Base-by-base conservation (phyloP, 2,888 invertebrate genomes). In the Dendrolimus houi region DNA sequence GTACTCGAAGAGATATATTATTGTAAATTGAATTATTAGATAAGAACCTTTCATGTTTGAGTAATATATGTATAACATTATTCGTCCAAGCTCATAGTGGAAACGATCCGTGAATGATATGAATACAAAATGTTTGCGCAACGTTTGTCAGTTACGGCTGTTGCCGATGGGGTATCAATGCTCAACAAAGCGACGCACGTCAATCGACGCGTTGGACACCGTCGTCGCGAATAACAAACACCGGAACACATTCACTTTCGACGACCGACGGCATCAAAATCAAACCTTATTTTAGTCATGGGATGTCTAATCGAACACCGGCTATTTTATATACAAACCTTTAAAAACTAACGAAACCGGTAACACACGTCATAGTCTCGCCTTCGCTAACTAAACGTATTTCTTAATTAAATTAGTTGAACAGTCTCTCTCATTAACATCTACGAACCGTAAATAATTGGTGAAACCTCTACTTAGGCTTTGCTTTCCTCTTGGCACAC, bases 241-340 rank as follows among this genome's bases (percentile, higher is more conserved):
- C 75, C 79, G 79, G 81, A 81, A 83, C 85, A 47, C 9, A 75
- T 85, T 89, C 88, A 85, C 89, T 89, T 89, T 89, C 89, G 75
- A 81, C 75, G 75, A 77, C 72, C 70, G 70, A 72, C 77, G 74
- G 75, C 74, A 75, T 76, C 69, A 73, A 76, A 74, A 74, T 72
- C 69, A 71, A 57, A 62, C 66, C 62, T 56, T 60, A 9, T 47
- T 47, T 47, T 47, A 47, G 47, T 12, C 12, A 47, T 47, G 47
- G 10, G 47, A 47, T 10, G 47, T 47, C 12, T 10, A 47, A 8
- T 47, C 47, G 47, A 12, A 9, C 47, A 47, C 0, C 12, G 9
- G 3, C 29, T 29, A 29, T 29, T 29, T 29, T 29, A 6, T 29
- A 29, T 29, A 10, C 47, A 47, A 47, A 47, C 47, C 9, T 12